phyloP scores from a whole-genome alignment of 2,797 vertebrate genomes.

The Chromobotia macracanthus region DNA sequence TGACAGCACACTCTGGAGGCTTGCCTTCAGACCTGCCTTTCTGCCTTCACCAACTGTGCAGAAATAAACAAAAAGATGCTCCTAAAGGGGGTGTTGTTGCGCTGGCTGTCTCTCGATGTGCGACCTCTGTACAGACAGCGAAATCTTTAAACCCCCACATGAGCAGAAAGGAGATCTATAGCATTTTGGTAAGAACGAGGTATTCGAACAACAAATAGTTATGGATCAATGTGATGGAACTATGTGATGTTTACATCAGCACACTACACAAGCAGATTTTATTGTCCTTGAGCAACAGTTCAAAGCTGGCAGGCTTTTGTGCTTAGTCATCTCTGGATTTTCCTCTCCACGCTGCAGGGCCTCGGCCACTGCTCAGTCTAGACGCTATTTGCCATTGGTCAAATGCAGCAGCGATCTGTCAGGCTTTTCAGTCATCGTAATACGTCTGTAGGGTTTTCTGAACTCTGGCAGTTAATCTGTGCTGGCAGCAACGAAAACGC shows the following conservation, averaged over 20 bases:
- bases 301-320: conserved; percentile 47
- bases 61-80: conserved; percentile 53
- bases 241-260: conserved; percentile 10
- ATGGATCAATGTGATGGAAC: not conserved
- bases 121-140: conserved; percentile 4
- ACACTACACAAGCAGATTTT: conserved; percentile 6
- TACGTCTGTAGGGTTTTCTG: conserved; percentile 32
- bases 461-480: conserved; percentile 29
- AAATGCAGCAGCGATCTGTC: conserved; percentile 38
- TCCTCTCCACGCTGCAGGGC: conserved; percentile 35
- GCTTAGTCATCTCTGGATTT: conserved; percentile 58
- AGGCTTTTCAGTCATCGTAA: conserved; percentile 49
- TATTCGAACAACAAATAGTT: not conserved
- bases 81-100: conserved; percentile 54
- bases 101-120: conserved; percentile 44
- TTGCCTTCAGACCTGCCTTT: conserved; percentile 14
- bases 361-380: conserved; percentile 30
- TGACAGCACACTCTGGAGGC: conserved; percentile 21
- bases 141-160: not conserved
- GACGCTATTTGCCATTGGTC: conserved; percentile 31
- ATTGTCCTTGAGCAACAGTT: conserved; percentile 32
- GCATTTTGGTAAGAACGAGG: not conserved
- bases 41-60: conserved; percentile 49
- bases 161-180: not conserved
- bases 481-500: conserved; percentile 9